A percentile compares a stretch with the other conserved stretches of the same genome.
Evolutionary conservation across 2,113 vertebrate species (phyloP).

Genomic region (Notiomystis cincta): DNA sequence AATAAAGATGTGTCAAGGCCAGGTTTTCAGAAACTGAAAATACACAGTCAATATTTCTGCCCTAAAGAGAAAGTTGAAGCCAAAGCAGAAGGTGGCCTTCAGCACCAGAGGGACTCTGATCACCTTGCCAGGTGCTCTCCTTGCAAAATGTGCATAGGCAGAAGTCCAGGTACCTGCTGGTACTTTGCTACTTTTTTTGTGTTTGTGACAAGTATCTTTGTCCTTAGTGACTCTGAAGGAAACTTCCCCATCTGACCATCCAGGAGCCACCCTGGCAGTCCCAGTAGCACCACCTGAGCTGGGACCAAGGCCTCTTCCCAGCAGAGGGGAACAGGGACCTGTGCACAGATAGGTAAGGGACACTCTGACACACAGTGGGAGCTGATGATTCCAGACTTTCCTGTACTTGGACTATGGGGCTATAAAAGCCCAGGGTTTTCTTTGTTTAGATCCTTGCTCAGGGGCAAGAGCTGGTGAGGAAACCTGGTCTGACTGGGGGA

Average conservation of each 20-base stretch:
- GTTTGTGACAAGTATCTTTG: not conserved
- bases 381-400: accelerated
- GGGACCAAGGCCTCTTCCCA: not conserved
- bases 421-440: not conserved
- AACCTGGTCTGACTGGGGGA: not conserved
- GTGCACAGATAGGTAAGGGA: not conserved
- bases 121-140: not conserved
- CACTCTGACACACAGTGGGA: not conserved
- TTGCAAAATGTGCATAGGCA: accelerated
- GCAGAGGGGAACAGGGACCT: not conserved
- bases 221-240: not conserved
- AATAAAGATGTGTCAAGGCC: too few species aligned
- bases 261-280: not conserved
- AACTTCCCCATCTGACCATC: not conserved
- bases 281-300: not conserved
- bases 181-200: not conserved
- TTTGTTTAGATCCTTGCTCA: not conserved
- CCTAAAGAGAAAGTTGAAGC: not conserved
- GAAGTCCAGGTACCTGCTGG: not conserved
- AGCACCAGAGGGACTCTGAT: not conserved
- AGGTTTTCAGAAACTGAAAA: not conserved
- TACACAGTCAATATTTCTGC: not conserved
- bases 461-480: not conserved
- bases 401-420: not conserved
- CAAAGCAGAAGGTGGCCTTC: not conserved